Conservation (phyloP, 2,797 vertebrate species). For the Eupleurogrammus muticus region DNA sequence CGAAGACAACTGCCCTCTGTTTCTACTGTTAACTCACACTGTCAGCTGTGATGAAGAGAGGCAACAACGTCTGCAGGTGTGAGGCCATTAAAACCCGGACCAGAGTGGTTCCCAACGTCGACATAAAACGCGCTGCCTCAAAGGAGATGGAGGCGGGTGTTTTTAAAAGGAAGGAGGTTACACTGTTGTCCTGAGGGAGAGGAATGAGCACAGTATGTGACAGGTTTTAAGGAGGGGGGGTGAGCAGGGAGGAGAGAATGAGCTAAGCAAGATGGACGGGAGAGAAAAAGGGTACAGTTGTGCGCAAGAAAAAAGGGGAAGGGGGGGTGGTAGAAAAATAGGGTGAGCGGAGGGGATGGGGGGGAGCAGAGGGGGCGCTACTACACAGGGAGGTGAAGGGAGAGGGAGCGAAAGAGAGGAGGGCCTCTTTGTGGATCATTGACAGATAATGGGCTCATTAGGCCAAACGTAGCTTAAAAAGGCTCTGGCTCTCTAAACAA, state of each 20-base stretch:
- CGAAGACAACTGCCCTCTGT: constrained; percentile 41
- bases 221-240: constrained; percentile 54
- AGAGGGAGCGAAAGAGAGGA: constrained; percentile 60
- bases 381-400: constrained; percentile 49
- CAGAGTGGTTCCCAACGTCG: constrained; percentile 65
- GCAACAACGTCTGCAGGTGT: constrained; percentile 72
- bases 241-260: constrained; percentile 56
- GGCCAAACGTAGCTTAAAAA: constrained; percentile 83
- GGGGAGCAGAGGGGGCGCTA: constrained; percentile 50
- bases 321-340: constrained; percentile 51
- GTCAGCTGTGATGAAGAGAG: constrained; percentile 68
- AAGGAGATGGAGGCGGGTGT: constrained; percentile 59
- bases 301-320: constrained; percentile 37
- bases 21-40: constrained; percentile 52
- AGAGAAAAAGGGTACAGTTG: constrained; percentile 31
- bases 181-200: constrained; percentile 57
- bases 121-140: constrained; percentile 67
- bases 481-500: constrained; percentile 86
- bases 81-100: constrained; percentile 75
- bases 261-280: constrained; percentile 59
- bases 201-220: constrained; percentile 66
- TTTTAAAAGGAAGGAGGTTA: constrained; percentile 67
- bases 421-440: constrained; percentile 85
- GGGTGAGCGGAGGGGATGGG: constrained; percentile 41
- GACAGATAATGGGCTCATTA: constrained; percentile 88